These are phyloP conservation scores for Esox lucius DNA, from an alignment of 2,797 vertebrate species.

Conservation along the genomic window DNA sequence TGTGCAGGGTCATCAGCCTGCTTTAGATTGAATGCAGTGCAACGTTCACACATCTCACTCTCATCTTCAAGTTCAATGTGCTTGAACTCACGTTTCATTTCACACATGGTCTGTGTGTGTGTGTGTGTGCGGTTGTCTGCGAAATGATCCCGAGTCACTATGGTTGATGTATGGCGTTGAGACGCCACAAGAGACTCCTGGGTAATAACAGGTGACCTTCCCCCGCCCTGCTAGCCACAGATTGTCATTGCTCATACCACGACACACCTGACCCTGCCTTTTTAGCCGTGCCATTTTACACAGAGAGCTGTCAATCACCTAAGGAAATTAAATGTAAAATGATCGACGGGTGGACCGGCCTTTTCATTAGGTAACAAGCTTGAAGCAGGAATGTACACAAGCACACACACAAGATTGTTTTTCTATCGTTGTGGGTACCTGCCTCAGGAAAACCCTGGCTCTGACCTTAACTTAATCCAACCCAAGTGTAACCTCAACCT, in stretches of 20 bases:
- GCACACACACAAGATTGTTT: neutral
- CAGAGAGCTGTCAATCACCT: neutral
- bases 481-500: no score
- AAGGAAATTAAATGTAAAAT: neutral
- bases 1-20: no score
- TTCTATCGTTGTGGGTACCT: no score
- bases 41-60: no score
- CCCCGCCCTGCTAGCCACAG: conserved; percentile 1
- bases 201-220: conserved; percentile 27
- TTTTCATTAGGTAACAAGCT: neutral
- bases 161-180: conserved; percentile 22
- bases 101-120: neutral
- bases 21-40: no score
- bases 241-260: conserved; percentile 10
- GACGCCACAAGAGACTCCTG: conserved; percentile 10
- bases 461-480: no score
- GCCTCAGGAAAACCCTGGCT: no score
- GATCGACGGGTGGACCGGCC: neutral
- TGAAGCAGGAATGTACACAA: neutral
- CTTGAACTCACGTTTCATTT: no score
- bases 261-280: neutral
- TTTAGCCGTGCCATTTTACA: neutral
- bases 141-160: neutral
- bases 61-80: no score
- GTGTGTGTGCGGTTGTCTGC: no score